Evolutionary conservation across 37 sponge, comb jelly and placozoan species (phyloP), one percentile per base, ranked within the genome.

Genomic region (Geodia barretti): DNA sequence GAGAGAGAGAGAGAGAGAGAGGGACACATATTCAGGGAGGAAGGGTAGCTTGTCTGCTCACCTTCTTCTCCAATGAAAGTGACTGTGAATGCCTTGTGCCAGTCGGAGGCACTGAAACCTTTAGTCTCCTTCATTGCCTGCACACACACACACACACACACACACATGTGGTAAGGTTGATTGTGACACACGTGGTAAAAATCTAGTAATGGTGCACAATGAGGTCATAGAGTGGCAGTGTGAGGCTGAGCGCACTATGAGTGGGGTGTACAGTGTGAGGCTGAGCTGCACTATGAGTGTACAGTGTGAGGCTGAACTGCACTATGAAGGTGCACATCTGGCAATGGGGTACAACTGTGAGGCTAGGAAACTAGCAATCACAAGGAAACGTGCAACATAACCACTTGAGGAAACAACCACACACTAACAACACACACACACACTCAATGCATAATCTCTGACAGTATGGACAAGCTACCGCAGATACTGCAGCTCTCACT

Each of bases 21-120:
- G 41, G 34, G 14, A 25, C 9, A 23, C 29, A 69, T 47, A 69
- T 39, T n/a, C n/a, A n/a, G n/a, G n/a, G n/a, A n/a, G n/a, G n/a
- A n/a, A n/a, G n/a, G n/a, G n/a, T 54, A 69, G 3, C n/a, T n/a
- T n/a, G n/a, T n/a, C n/a, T n/a, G n/a, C 79, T 21, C 34, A 84
- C 95, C 95, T 86, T 92, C 84, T 26, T 95, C 95, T 70, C 89
- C 90, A 17, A 39, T 74, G 60, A 95, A 95, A 33, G 73, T 29
- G 1, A 95, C 72, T 1, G 70, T 67, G 72, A 90, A 89, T 54
- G 74, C 79, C 39, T 78, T 74, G 26, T 83, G 79, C 95, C 95
- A 95, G 66, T 95, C 95, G 1, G 79, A 68, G 2, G 32, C 42
- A 4, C 62, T 43, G 43, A 88, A 92, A 1, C 41, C 3, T 43